Evolutionary conservation across 2,888 invertebrate species (phyloP), one percentile per base, ranked within the genome.

Genomic region (Pammene aurita): DNA sequence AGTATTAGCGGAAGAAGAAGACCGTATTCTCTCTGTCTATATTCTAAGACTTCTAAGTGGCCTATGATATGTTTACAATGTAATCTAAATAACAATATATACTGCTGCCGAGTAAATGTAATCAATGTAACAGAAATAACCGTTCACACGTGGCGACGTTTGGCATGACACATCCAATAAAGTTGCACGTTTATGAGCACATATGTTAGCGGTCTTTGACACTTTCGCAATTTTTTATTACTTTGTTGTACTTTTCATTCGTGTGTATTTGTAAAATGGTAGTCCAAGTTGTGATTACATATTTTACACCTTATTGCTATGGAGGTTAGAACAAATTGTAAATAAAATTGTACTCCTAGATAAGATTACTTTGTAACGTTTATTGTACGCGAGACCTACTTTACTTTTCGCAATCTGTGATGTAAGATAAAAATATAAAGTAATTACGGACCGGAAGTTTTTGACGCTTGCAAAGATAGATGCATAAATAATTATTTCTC

Each of bases 121-220:
- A 38, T 42, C n/a, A 11, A 14, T 35, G 26, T 48, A 64, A 46
- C 69, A 48, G 34, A 69, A 69, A 60, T 64, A 69, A 54, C 44
- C 11, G 14, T 42, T 18, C 44, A 14, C 69, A 68, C 68, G 69
- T 65, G 69, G 26, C 26, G 16, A 42, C 35, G 38, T 54, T 69
- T 65, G 69, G 69, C 69, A 65, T 64, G 52, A 64, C 63, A 38
- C 55, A 41, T 42, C 44, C 48, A 57, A 55, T 48, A 14, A 56
- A 62, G 46, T 57, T 57, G 26, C 41, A 38, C 44, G 55, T 38
- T 56, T 61, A 16, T 18, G n/a, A 38, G n/a, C 1, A 52, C 50
- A 62, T 62, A 62, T 9, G 9, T 52, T 41, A 52, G 41, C 13
- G 16, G 62, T 52, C 41, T 50, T 48, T 52, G 18, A 61, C 62